Conservation (phyloP, 2,888 invertebrate genomes). For the Yponomeuta sedellus region DNA sequence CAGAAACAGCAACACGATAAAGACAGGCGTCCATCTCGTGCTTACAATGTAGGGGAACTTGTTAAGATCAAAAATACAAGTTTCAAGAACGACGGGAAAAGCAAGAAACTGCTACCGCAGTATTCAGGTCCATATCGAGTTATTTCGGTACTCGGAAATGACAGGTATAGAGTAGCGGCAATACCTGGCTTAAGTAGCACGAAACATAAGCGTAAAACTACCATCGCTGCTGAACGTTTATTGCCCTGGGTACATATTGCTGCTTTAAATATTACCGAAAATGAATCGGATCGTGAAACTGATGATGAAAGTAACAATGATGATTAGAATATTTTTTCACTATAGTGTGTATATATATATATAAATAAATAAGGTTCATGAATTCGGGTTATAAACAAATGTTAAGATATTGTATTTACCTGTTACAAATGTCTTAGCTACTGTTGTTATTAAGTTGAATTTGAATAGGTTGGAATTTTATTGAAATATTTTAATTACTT, state of each 20-base stretch:
- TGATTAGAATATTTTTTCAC: no score
- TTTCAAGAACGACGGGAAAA: slow-evolving; percentile 9
- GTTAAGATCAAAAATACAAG: neutral
- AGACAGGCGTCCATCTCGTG: neutral
- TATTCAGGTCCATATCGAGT: neutral
- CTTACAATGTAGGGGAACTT: slow-evolving; percentile 2
- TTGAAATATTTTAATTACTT: no score
- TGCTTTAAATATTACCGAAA: neutral
- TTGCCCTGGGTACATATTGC: slow-evolving; percentile 15
- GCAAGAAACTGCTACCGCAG: neutral
- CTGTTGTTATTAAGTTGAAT: no score
- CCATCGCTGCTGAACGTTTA: slow-evolving; percentile 14
- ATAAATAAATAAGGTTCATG: no score
- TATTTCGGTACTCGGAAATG: neutral
- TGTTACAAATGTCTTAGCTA: no score
- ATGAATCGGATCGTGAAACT: no score
- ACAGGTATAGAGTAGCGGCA: neutral
- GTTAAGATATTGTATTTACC: no score
- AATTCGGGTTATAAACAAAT: neutral
- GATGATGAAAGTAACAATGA: no score
- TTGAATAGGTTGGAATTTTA: no score
- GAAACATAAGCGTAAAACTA: slow-evolving; percentile 10
- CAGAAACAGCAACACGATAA: slow-evolving; percentile 10
- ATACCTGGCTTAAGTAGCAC: slow-evolving; percentile 15
- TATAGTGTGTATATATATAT: no score